Evolutionary conservation across 2,797 vertebrate species (phyloP).

Genomic region (Pangasius mekongensis): DNA sequence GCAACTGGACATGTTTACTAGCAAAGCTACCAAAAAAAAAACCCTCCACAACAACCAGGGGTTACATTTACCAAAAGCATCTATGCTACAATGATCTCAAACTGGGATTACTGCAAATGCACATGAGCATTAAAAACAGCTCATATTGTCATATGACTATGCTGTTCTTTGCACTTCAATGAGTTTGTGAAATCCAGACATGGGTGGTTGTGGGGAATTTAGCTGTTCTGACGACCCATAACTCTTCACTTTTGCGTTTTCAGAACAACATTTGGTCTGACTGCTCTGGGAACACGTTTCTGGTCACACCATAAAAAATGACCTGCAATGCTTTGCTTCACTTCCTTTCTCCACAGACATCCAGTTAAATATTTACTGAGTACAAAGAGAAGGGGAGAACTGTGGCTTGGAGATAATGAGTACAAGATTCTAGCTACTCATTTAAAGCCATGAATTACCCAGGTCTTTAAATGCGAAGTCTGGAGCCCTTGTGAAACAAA

Average conservation of each 20-base stretch:
- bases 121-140: constrained; percentile 6
- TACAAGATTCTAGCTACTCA: constrained; percentile 22
- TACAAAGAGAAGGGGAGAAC: constrained; percentile 12
- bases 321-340: constrained; percentile 28
- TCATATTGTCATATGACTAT: neutral
- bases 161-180: constrained; percentile 21
- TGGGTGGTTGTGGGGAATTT: constrained; percentile 11
- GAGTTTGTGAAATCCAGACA: constrained; percentile 31
- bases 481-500: neutral
- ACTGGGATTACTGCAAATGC: neutral
- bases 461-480: neutral
- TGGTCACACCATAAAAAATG: neutral
- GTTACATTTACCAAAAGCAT: neutral
- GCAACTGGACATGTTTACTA: constrained; percentile 14
- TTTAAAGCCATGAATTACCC: constrained; percentile 2
- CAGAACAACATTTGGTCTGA: neutral
- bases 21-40: neutral
- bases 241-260: neutral
- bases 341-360: constrained; percentile 22
- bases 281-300: constrained; percentile 15
- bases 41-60: neutral
- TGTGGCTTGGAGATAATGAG: constrained; percentile 11
- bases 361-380: constrained; percentile 39
- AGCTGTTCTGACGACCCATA: constrained; percentile 2
- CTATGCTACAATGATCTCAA: constrained; percentile 2